Conservation (phyloP, 1,140 invertebrate genomes). For the Anagrus nilaparvatae region DNA sequence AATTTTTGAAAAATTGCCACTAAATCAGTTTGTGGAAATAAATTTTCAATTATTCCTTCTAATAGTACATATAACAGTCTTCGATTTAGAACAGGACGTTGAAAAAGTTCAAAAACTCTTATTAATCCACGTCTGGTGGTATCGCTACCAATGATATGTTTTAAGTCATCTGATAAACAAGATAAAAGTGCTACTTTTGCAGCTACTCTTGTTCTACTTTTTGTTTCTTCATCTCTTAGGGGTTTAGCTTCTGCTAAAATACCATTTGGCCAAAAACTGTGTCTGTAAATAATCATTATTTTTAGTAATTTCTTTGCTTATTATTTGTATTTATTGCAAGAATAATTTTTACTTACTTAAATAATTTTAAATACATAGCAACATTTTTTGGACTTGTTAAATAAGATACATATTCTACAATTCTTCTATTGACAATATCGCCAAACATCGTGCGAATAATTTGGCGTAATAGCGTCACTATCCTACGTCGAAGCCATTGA, state of each 20-base stretch:
- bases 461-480: constrained; percentile 70
- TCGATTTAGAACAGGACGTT: constrained; percentile 74
- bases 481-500: constrained; percentile 75
- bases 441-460: constrained; percentile 74
- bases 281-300: constrained; percentile 46
- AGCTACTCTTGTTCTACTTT: constrained; percentile 70
- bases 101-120: constrained; percentile 82
- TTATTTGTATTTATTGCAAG: constrained; percentile 1
- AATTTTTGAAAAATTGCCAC: constrained; percentile 52
- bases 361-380: constrained; percentile 74
- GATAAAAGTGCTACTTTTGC: constrained; percentile 78
- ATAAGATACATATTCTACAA: constrained; percentile 83
- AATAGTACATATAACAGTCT: constrained; percentile 79
- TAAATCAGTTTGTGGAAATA: constrained; percentile 68
- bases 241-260: constrained; percentile 49
- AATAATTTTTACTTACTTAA: constrained; percentile 63
- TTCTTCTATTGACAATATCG: constrained; percentile 79
- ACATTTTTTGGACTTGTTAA: constrained; percentile 83
- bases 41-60: constrained; percentile 64
- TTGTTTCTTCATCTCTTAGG: constrained; percentile 59
- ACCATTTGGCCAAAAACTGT: constrained; percentile 72
- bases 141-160: constrained; percentile 84
- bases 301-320: constrained; percentile 1
- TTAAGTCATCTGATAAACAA: constrained; percentile 70
- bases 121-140: constrained; percentile 77